These are phyloP conservation scores for Philaenus spumarius DNA, from an alignment of 1,140 invertebrate species.

Conservation along the genomic window DNA sequence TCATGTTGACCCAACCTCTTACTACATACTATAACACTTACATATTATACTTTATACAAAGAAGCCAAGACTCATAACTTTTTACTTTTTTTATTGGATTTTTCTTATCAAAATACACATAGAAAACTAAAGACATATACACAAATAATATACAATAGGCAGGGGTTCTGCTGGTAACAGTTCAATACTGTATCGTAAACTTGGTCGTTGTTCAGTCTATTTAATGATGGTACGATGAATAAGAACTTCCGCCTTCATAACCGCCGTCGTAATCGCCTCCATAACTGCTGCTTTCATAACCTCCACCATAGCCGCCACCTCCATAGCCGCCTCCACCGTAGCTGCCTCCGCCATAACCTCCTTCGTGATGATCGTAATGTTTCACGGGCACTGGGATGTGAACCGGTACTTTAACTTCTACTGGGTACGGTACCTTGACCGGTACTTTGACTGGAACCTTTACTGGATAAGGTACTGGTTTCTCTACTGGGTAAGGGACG, in stretches of 20 bases:
- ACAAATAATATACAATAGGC: background rate
- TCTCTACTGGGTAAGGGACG: conserved; percentile 68
- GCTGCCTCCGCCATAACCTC: conserved; percentile 27
- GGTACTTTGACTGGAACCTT: conserved; percentile 47
- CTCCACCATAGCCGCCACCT: conserved; percentile 30
- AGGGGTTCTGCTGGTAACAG: no score
- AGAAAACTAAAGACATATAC: conserved; percentile 6
- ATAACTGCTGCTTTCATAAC: conserved; percentile 27
- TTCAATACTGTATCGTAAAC: no score
- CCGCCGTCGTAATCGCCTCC: conserved; percentile 30
- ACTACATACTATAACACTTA: no score
- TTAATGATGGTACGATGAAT: background rate
- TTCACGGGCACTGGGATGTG: conserved; percentile 47
- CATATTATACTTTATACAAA: no score
- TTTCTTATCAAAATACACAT: no score
- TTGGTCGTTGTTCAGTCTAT: background rate
- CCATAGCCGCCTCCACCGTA: no score
- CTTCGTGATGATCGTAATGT: conserved; percentile 37
- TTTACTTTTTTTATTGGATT: no score
- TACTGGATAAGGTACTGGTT: conserved; percentile 50
- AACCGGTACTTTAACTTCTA: conserved; percentile 44
- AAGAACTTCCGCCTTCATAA: conserved; percentile 27
- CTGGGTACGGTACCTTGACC: conserved; percentile 40
- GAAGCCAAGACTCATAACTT: no score
- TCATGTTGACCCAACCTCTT: no score